A percentile compares a stretch with the other conserved stretches of the same genome.
Evolutionary conservation across 2,113 vertebrate species (phyloP).

Genomic region (Larimichthys crocea): DNA sequence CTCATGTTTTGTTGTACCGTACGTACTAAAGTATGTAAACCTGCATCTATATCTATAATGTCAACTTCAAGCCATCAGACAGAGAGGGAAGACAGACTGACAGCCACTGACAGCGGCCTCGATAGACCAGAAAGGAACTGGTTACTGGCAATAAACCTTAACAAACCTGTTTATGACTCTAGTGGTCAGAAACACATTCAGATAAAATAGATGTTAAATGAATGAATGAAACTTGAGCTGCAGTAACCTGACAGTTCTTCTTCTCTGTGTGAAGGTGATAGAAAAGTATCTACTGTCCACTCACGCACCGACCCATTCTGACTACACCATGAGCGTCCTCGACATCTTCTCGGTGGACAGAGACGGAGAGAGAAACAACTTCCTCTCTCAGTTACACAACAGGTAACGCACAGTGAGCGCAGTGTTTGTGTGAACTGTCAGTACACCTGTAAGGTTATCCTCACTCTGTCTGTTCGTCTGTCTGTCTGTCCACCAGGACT

Average conservation of each 20-base stretch:
- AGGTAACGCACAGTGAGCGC: conserved; percentile 72
- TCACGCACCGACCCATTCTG: conserved; percentile 89
- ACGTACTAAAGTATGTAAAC: no score
- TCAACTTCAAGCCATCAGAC: no score
- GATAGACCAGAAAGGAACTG: no score
- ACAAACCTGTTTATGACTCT: no score
- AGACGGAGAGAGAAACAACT: conserved; percentile 81
- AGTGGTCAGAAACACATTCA: no score
- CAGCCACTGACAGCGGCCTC: no score
- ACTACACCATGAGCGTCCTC: conserved; percentile 88
- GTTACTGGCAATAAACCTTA: no score
- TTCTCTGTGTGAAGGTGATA: conserved; percentile 79
- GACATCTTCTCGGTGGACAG: conserved; percentile 88
- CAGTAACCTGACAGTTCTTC: neutral
- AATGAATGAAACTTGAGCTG: neutral
- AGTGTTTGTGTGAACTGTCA: neutral
- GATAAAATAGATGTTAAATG: no score
- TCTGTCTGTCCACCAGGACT: conserved; percentile 77
- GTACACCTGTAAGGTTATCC: neutral
- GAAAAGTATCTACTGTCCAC: conserved; percentile 88
- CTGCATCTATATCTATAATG: no score
- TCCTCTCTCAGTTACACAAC: conserved; percentile 86
- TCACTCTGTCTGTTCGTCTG: neutral
- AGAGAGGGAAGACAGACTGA: no score
- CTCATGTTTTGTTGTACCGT: no score